Evolutionary conservation across 1,140 invertebrate genomes (phyloP), one percentile per base, ranked within the genome.

Genomic region (Nixonia krombeini): DNA sequence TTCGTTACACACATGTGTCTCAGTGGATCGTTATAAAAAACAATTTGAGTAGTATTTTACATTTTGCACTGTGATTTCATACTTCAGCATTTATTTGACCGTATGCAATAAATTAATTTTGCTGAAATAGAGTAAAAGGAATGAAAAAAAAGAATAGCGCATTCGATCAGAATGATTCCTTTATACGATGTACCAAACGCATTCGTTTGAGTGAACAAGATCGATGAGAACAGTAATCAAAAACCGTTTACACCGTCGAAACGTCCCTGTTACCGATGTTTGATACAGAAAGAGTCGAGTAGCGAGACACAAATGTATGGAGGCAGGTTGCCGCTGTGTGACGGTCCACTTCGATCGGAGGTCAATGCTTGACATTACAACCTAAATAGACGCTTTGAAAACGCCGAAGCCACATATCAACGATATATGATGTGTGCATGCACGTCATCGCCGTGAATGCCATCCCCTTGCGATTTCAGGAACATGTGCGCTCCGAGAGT

Each of bases 361-460:
- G 55, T 56, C 50, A 53, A 50, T 67, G 55, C 37, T 44, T 49
- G 18, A 70, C 73, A 71, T 64, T 68, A 61, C 67, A 49, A 37
- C 33, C 35, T 42, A 71, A 77, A 74, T 73, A 72, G 69, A 62
- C 64, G 44, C 69, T 67, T 72, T 75, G 67, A 71, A 73, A 74
- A 74, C 69, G 62, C 51, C 58, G 62, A 51, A 65, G 47, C 62
- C 42, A 44, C 57, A 41, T 72, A 74, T 74, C 73, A 40, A 62
- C 59, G 53, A 10, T 44, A 59, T 51, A 51, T 40, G 57, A 56
- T 62, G 52, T 45, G 59, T 72, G 72, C 73, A 73, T 74, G 68
- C 38, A 62, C 59, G 66, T 74, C 68, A 70, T 74, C 59, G n/a
- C 55, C 59, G 40, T 58, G 70, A 66, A 77, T 77, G 66, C 72